Evolutionary conservation across 2,888 invertebrate species (phyloP).

Genomic region (Scaptomyza tumidula): DNA sequence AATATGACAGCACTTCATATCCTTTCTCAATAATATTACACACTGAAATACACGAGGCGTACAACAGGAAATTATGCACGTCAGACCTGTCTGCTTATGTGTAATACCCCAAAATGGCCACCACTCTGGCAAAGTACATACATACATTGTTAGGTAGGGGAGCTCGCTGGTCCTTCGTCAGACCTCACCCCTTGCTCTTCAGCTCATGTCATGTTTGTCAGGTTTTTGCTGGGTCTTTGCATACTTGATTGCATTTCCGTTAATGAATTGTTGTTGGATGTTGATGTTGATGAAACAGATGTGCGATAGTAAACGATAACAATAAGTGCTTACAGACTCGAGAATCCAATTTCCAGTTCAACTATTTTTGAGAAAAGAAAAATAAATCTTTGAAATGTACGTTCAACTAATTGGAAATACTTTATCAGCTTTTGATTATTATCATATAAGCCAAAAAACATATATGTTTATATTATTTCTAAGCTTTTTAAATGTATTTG

Average conservation of each 20-base stretch:
- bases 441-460: too few relatives aligned
- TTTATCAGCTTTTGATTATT: too few relatives aligned
- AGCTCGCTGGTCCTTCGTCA: constrained; percentile 46
- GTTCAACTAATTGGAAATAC: too few relatives aligned
- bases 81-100: constrained; percentile 72
- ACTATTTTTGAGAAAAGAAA: neutral
- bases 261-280: constrained; percentile 56
- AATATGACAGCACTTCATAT: constrained; percentile 73
- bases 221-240: constrained; percentile 52
- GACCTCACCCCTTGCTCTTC: too few relatives aligned
- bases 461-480: too few relatives aligned
- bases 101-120: constrained; percentile 39
- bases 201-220: constrained; percentile 28
- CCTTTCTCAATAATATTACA: constrained; percentile 66
- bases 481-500: too few relatives aligned
- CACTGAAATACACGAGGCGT: constrained; percentile 21
- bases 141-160: neutral
- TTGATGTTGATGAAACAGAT: constrained; percentile 47
- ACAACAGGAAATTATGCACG: constrained; percentile 73
- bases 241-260: constrained; percentile 64
- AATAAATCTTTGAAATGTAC: neutral
- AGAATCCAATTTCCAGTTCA: constrained; percentile 6
- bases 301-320: constrained; percentile 36
- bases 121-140: neutral
- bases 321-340: constrained; percentile 16